Percentiles rank a stretch among this genome's conserved stretches.
These are phyloP conservation scores for mouse (Mus musculus) DNA, from an alignment of 2,113 vertebrate species.

Conservation along the genomic window DNA sequence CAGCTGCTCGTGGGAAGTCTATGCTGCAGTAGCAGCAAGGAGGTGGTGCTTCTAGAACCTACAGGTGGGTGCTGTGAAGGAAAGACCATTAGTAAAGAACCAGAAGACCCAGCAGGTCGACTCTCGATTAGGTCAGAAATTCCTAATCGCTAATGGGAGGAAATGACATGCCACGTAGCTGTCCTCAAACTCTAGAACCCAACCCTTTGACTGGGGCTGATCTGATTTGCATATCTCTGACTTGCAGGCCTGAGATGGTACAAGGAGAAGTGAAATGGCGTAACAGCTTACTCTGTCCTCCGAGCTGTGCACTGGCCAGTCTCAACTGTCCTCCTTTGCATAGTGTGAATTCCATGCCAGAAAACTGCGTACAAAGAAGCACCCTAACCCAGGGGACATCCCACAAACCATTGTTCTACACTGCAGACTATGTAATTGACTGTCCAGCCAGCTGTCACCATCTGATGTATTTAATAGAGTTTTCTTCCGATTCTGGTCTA, in stretches of 20 bases:
- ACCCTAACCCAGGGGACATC: background rate
- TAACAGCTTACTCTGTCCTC: background rate
- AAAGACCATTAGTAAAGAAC: no score
- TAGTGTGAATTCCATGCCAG: background rate
- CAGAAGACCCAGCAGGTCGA: background rate
- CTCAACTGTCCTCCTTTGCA: background rate
- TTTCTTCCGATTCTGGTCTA: background rate
- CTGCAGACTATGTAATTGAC: background rate
- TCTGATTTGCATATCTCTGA: background rate
- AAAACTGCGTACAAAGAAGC: background rate
- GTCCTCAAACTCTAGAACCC: background rate
- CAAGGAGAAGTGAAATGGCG: background rate
- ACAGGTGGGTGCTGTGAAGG: background rate
- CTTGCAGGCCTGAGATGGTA: background rate
- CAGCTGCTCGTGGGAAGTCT: background rate
- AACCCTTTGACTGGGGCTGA: background rate
- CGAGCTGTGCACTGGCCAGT: background rate
- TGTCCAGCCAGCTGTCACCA: background rate
- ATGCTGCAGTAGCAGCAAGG: rapidly evolving
- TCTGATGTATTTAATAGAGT: background rate
- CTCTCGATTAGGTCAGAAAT: background rate
- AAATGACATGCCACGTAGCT: background rate
- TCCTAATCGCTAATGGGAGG: background rate
- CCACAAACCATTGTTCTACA: background rate
- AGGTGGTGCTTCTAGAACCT: background rate